These are phyloP conservation scores for Heliconius charithonia DNA, from an alignment of 2,888 invertebrate genomes.

Conservation along the genomic window DNA sequence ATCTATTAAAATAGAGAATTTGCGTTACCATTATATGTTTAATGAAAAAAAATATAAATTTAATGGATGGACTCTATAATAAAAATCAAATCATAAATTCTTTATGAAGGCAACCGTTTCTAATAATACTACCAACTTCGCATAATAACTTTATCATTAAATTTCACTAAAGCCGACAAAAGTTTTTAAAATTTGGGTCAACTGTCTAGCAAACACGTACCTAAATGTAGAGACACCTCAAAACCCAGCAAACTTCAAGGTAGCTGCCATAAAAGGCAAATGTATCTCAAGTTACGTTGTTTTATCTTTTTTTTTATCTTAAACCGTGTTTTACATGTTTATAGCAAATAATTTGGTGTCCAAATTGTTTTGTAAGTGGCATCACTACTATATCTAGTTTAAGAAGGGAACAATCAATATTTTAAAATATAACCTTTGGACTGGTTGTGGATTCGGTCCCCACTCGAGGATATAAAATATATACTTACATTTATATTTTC, in stretches of 20 bases:
- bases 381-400: too few species aligned
- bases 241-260: background rate
- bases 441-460: too few species aligned
- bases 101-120: background rate
- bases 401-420: background rate
- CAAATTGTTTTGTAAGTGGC: background rate
- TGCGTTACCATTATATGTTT: background rate
- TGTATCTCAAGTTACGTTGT: slow-evolving; percentile 2
- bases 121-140: background rate
- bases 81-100: background rate
- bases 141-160: background rate
- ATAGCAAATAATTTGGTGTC: background rate
- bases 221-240: background rate
- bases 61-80: background rate
- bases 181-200: background rate
- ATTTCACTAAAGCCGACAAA: background rate
- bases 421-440: background rate
- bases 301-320: background rate
- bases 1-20: too few species aligned
- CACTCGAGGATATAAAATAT: too few species aligned
- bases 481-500: too few species aligned
- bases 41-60: background rate
- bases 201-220: background rate
- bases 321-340: background rate
- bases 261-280: slow-evolving; percentile 9